These are phyloP conservation scores for Myotis davidii DNA, from an alignment of 2,113 vertebrate genomes.

Conservation along the genomic window DNA sequence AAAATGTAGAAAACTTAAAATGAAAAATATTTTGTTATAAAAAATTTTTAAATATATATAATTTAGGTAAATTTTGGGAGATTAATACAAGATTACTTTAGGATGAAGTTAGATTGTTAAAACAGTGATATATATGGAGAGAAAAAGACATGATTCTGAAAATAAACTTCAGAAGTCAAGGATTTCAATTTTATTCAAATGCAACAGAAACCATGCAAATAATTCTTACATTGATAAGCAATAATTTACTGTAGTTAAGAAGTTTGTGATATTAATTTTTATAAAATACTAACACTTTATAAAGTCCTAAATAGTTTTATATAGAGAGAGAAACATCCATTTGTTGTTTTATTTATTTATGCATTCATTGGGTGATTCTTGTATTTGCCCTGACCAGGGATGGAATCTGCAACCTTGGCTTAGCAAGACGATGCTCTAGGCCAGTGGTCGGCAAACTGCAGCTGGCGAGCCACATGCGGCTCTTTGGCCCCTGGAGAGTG, in stretches of 20 bases:
- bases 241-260: neutral
- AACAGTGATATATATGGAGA: neutral
- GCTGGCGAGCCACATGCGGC: too few relatives aligned
- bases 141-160: neutral
- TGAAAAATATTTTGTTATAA: neutral
- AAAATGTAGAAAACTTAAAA: neutral
- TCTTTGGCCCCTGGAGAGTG: too few relatives aligned
- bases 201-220: neutral
- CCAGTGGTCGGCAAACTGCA: too few relatives aligned
- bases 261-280: neutral
- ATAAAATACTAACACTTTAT: neutral
- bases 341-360: too few relatives aligned
- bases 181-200: neutral
- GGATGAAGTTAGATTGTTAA: neutral
- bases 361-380: too few relatives aligned
- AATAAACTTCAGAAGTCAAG: conserved; percentile 27
- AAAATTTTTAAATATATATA: neutral
- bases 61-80: neutral
- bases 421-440: too few relatives aligned
- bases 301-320: neutral
- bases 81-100: neutral
- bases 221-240: neutral
- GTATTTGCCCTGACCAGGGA: too few relatives aligned
- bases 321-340: too few relatives aligned
- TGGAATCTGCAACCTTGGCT: too few relatives aligned